Percentiles rank a stretch among this genome's conserved stretches.
phyloP scores from a whole-genome alignment of 2,113 vertebrate genomes.

The Sardina pilchardus region DNA sequence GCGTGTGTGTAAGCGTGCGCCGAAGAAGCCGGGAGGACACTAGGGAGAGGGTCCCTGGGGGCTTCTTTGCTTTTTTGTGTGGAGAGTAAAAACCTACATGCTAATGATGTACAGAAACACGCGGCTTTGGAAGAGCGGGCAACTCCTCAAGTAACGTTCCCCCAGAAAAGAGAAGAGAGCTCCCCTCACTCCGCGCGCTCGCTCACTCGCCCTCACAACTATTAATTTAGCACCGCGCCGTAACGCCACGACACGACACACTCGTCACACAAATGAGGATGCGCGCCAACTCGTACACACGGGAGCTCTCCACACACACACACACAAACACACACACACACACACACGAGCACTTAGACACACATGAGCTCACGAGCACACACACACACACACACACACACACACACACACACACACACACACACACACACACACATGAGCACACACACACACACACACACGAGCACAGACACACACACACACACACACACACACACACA shows the following conservation, averaged over 20 bases:
- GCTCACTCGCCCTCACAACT: background rate
- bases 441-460: too few species aligned
- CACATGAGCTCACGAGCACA: background rate
- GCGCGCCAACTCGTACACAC: background rate
- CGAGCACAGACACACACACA: too few species aligned
- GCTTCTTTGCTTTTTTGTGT: slow-evolving; percentile 57
- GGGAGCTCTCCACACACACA: background rate
- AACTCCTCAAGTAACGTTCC: slow-evolving; percentile 22
- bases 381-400: background rate
- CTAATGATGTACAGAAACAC: slow-evolving; percentile 67
- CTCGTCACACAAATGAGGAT: background rate
- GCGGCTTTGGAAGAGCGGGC: slow-evolving; percentile 32
- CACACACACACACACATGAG: too few species aligned
- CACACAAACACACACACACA: slow-evolving; percentile 9
- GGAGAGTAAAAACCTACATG: slow-evolving; percentile 67
- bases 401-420: background rate
- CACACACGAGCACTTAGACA: background rate
- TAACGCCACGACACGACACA: slow-evolving; percentile 22
- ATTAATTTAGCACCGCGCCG: background rate
- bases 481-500: too few species aligned
- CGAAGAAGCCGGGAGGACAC: slow-evolving; percentile 5
- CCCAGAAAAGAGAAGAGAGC: background rate
- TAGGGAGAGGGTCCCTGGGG: slow-evolving; percentile 60
- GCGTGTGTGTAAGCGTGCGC: background rate
- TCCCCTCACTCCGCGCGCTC: background rate